A percentile compares a stretch with the other conserved stretches of the same genome.
phyloP scores from a whole-genome alignment of 2,888 invertebrate genomes.

The Morinoia aosen region DNA sequence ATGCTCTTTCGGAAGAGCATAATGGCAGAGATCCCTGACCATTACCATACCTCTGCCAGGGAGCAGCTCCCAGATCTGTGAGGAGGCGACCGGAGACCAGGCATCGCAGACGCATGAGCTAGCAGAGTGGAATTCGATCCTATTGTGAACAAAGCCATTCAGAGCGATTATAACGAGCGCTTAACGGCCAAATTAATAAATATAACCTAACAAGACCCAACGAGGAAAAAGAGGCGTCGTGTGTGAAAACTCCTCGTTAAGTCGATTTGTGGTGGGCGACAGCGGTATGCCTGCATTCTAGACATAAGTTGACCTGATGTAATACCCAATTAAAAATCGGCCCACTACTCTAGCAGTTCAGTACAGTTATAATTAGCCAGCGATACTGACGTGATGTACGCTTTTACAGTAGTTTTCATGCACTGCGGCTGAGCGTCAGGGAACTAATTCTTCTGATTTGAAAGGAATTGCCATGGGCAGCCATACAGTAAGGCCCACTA shows the following conservation, averaged over 20 bases:
- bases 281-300: background rate
- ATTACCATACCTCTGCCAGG: slow-evolving; percentile 16
- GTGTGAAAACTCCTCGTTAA: background rate
- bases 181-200: slow-evolving; percentile 7
- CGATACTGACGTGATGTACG: too few relatives aligned
- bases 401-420: too few relatives aligned
- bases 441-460: too few relatives aligned
- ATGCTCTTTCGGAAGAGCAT: background rate
- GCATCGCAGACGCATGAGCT: background rate
- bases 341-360: too few relatives aligned
- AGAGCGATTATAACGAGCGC: slow-evolving; percentile 10
- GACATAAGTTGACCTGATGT: background rate
- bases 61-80: background rate
- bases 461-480: too few relatives aligned
- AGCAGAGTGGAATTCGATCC: background rate
- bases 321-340: too few relatives aligned
- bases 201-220: background rate
- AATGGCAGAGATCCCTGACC: slow-evolving; percentile 13
- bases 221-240: background rate
- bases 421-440: too few relatives aligned
- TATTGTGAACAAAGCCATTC: background rate
- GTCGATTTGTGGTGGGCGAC: background rate
- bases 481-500: too few relatives aligned
- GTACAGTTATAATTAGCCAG: too few relatives aligned
- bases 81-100: background rate